Base-by-base conservation (phyloP, 2,888 invertebrate genomes). In the Apeira syringaria region DNA sequence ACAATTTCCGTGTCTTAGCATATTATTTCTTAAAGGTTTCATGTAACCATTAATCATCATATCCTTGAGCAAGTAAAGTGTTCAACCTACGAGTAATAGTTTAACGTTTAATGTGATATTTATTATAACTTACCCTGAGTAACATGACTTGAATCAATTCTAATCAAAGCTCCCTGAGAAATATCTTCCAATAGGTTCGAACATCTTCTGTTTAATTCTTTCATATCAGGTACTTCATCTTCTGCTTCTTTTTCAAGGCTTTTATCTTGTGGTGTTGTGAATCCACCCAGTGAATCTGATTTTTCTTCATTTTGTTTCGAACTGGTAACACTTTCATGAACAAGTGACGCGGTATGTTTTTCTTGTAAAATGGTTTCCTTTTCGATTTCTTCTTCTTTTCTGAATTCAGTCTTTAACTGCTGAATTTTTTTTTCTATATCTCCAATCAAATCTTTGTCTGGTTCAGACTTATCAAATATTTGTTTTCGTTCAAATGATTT, bases 121-220 rank as follows among this genome's bases (percentile, higher is more conserved):
- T n/a, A n/a, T n/a, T n/a, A n/a, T n/a, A n/a, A n/a, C 67, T 68
- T 65, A 90, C 90, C 90, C 40, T 89, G 85, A 5, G 88, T 84
- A 0, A 90, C 85, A 52, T 90, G 87, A 44, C 76, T 80, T 1
- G 90, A 81, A 59, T 91, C 90, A 31, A 91, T 90, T 52, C 84
- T 79, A 28, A 90, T 88, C 7, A 85, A 66, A 47, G 90, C 87
- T 36, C 88, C 89, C 50, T 90, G 90, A 28, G 90, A 90, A 57
- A 91, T 90, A 49, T 89, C 90, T 57, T 91, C 90, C 31, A 91
- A 58, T 39, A 91, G 76, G 61, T 86, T 90, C 7, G 90, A 91
- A 59, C 90, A 91, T 49, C 90, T 77, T 61, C 90, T 73, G 49
- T 90, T 90, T 25, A 91, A 59, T 64, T 90, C 90, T 52, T 74